Percentiles rank a stretch among this genome's conserved stretches.
phyloP scores from a whole-genome alignment of 2,113 vertebrate species.

The Tiliqua scincoides region DNA sequence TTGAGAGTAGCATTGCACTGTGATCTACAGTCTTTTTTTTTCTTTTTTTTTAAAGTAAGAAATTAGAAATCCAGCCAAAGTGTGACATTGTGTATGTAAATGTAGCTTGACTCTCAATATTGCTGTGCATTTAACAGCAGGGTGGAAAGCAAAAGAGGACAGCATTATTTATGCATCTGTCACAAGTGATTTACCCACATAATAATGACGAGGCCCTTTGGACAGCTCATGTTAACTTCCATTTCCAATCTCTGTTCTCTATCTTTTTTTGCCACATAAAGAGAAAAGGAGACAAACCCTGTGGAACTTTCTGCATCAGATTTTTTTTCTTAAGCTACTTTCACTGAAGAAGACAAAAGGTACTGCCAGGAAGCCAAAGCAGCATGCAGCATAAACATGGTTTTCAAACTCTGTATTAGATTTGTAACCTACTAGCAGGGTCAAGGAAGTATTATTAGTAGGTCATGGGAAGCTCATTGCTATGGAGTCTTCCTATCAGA shows the following conservation, averaged over 20 bases:
- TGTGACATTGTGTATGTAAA: not conserved
- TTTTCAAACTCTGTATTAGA: constrained; percentile 21
- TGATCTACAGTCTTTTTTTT: not conserved
- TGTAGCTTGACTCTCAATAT: not conserved
- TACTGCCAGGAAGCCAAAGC: constrained; percentile 35
- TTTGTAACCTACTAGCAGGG: constrained; percentile 44
- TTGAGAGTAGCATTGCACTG: not conserved
- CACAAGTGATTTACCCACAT: constrained; percentile 5
- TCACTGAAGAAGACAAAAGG: constrained; percentile 31
- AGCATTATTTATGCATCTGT: not conserved
- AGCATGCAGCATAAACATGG: not conserved
- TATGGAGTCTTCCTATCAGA: constrained; percentile 59
- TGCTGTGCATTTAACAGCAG: not conserved
- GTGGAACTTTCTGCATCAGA: constrained; percentile 10
- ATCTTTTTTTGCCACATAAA: not conserved
- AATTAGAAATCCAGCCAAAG: not conserved
- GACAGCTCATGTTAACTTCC: not conserved
- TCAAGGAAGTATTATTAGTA: constrained; percentile 24
- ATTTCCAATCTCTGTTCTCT: not conserved
- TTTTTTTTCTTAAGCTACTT: constrained; percentile 14
- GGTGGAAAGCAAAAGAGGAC: constrained; percentile 20
- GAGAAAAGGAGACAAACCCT: not conserved
- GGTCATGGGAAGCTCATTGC: constrained; percentile 33
- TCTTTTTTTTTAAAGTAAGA: not conserved
- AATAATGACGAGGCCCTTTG: constrained; percentile 25